Evolutionary conservation across 2,888 invertebrate species (phyloP).

Genomic region (Drosophila hawaiiensis): DNA sequence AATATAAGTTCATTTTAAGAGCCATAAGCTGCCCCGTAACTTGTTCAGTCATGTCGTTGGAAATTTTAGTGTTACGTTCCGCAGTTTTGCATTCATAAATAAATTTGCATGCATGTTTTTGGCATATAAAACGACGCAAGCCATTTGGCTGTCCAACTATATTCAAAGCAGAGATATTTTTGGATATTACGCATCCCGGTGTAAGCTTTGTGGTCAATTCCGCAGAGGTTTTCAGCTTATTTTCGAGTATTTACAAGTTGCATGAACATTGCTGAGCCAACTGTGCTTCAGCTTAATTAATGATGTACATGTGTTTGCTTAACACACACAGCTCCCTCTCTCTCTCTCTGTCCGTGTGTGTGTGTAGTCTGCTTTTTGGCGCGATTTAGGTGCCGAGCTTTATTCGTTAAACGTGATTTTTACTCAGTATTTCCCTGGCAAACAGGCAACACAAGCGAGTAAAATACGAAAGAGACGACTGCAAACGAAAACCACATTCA

Average conservation of each 20-base stretch:
- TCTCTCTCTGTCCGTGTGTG: slow-evolving; percentile 6
- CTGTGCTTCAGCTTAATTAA: slow-evolving; percentile 42
- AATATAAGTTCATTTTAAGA: not conserved
- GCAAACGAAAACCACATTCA: slow-evolving; percentile 9
- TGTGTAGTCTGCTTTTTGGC: slow-evolving; percentile 42
- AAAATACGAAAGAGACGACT: slow-evolving; percentile 15
- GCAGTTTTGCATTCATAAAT: slow-evolving; percentile 18
- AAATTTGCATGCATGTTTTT: slow-evolving; percentile 25
- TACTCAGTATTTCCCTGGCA: slow-evolving; percentile 47
- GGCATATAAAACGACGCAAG: slow-evolving; percentile 5
- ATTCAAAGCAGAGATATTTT: slow-evolving; percentile 14
- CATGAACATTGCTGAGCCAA: slow-evolving; percentile 14
- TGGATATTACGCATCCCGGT: slow-evolving; percentile 4
- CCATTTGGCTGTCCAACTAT: slow-evolving; percentile 6
- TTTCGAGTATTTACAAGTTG: slow-evolving; percentile 12
- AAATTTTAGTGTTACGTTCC: slow-evolving; percentile 5
- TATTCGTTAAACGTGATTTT: slow-evolving; percentile 70
- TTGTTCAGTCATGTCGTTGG: not conserved
- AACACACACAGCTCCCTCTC: not conserved
- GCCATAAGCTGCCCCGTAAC: not conserved
- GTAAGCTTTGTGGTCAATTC: slow-evolving; percentile 9
- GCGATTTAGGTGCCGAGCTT: slow-evolving; percentile 30
- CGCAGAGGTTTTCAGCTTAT: not conserved
- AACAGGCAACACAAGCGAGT: slow-evolving; percentile 24
- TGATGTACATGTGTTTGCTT: slow-evolving; percentile 23